phyloP scores from a whole-genome alignment of 1,140 invertebrate genomes.

The Drosophila subpulchrella region DNA sequence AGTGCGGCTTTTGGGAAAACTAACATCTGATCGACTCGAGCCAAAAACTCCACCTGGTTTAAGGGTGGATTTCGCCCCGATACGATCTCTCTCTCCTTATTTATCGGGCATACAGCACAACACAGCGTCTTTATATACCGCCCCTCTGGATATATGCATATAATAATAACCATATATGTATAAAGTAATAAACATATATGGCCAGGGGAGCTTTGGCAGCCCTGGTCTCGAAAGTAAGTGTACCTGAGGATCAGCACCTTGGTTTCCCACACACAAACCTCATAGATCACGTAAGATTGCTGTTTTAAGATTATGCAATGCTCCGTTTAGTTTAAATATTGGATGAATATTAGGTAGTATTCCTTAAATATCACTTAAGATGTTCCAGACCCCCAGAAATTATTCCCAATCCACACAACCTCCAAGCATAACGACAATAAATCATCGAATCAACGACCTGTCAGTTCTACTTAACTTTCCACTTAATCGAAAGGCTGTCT shows the following conservation, averaged over 20 bases:
- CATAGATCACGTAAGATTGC: constrained; percentile 42
- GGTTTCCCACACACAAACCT: constrained; percentile 51
- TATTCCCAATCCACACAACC: neutral
- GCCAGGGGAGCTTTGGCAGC: constrained; percentile 50
- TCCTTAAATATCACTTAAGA: neutral
- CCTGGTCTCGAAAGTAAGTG: constrained; percentile 17
- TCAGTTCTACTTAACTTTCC: constrained; percentile 41
- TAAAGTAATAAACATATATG: neutral
- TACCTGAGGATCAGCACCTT: constrained; percentile 37
- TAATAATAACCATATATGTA: constrained; percentile 33
- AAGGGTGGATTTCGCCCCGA: constrained; percentile 34
- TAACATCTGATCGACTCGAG: constrained; percentile 81
- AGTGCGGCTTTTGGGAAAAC: constrained; percentile 78
- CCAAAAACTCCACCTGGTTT: constrained; percentile 24
- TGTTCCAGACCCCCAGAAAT: neutral
- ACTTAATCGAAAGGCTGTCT: constrained; percentile 30
- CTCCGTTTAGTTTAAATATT: no score
- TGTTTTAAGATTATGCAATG: no score
- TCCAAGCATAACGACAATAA: neutral
- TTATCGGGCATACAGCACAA: constrained; percentile 24
- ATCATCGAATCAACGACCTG: constrained; percentile 9
- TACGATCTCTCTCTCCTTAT: constrained; percentile 9
- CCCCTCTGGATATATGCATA: constrained; percentile 42
- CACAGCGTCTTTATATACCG: constrained; percentile 67
- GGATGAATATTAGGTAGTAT: no score